Base-by-base conservation (phyloP, 2,888 invertebrate species). In the Chaetoderma sp. region DNA sequence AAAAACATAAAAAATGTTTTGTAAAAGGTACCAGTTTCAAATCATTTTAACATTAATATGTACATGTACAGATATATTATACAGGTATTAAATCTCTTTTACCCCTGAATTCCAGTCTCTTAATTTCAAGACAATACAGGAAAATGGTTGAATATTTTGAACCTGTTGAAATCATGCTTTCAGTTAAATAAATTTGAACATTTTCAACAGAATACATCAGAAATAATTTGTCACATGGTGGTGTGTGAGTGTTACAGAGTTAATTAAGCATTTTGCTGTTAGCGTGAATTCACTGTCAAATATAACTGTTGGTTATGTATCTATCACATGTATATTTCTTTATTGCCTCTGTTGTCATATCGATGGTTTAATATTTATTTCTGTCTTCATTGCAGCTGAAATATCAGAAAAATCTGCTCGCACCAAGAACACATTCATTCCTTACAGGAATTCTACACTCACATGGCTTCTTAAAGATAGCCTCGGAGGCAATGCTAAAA, bases 401-500 rank as follows among this genome's bases (percentile, higher is more conserved):
- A 78, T 79, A 47, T 74, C 68, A 16, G 69, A 66, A 18, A 75
- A 67, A 36, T 63, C 67, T 5, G 70, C 72, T 13, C n/a, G n/a
- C n/a, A n/a, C n/a, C n/a, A 75, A 75, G 42, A 74, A 70, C 5
- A 65, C 76, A 4, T 93, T 92, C 84, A 91, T 93, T 36, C 93
- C 93, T 4, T 93, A 93, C 83, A 88, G 93, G 71, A 93, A 93
- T 85, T 93, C 93, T 0, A 91, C 93, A 10, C 89, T 94, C 64
- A 93, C 93, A 71, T 93, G 93, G 93, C 89, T 94, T 23, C 88
- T 93, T 39, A 93, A 92, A 83, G 93, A 93, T 83, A 92, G 93
- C 73, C 90, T 94, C 55, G 92, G 93, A 36, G 93, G 93, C 72
- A 93, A 92, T 78, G 91, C 92, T 54, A 90, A 90, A 76, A 93